Conservation (phyloP, 2,113 vertebrate genomes). For the Monopterus albus region DNA sequence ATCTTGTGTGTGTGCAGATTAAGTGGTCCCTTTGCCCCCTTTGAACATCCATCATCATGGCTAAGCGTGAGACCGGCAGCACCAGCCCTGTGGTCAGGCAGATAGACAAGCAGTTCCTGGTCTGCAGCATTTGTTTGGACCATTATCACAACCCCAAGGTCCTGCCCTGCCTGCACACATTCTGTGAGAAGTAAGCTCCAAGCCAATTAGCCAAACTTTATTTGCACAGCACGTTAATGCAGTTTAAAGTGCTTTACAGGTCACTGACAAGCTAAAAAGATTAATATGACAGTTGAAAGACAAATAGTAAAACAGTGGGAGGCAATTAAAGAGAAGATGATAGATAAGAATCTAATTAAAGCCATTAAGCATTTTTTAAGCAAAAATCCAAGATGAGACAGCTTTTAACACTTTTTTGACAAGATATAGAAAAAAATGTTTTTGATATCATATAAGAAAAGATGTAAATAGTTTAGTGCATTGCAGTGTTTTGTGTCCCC, state of each 20-base stretch:
- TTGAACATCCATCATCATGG: conserved; percentile 85
- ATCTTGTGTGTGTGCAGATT: conserved; percentile 59
- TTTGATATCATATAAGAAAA: no score
- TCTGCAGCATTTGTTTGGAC: conserved; percentile 97
- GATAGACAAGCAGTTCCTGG: conserved; percentile 97
- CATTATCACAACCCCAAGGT: conserved; percentile 91
- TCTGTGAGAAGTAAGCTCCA: conserved; percentile 91
- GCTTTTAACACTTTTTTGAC: no score
- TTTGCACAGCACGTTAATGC: neutral
- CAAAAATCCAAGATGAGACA: neutral
- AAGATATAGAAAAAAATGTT: no score
- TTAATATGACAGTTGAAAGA: neutral
- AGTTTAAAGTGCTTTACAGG: neutral
- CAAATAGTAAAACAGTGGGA: neutral
- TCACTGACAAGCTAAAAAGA: neutral
- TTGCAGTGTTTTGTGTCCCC: neutral
- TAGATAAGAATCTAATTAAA: neutral
- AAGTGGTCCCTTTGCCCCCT: conserved; percentile 36
- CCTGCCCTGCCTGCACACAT: conserved; percentile 93
- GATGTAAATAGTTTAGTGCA: neutral
- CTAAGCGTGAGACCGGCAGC: conserved; percentile 87
- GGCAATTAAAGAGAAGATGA: neutral
- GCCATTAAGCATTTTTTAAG: no score
- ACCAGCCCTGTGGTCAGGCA: conserved; percentile 93
- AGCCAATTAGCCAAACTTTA: neutral